Evolutionary conservation across 2,888 invertebrate genomes (phyloP).

Genomic region (Timema cristinae): DNA sequence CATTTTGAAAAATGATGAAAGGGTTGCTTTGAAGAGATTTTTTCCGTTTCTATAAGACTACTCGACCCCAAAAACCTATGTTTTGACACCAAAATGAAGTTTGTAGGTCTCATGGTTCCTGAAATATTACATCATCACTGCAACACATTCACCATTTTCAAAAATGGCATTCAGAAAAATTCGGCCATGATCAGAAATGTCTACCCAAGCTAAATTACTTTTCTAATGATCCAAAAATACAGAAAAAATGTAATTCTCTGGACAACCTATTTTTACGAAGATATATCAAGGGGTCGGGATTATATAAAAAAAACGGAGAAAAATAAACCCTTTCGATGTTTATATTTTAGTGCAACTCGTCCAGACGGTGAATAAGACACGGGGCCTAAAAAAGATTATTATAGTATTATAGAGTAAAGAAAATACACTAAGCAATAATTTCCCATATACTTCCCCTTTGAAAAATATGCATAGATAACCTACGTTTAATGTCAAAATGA

Average conservation of each 20-base stretch:
- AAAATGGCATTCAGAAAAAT: background rate
- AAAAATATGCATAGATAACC: no score
- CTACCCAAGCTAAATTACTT: slow-evolving; percentile 8
- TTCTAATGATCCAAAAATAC: background rate
- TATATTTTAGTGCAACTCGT: no score
- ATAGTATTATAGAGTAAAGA: no score
- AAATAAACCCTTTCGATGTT: no score
- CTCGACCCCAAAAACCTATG: background rate
- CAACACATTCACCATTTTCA: background rate
- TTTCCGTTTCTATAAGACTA: background rate
- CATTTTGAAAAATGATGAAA: background rate
- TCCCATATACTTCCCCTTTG: no score
- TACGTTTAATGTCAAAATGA: no score
- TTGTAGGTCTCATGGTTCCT: background rate
- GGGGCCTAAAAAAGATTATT: no score
- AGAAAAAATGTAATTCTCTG: background rate
- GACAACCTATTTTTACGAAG: background rate
- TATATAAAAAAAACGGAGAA: background rate
- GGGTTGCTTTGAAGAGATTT: background rate
- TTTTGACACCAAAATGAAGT: background rate
- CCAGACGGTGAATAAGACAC: no score
- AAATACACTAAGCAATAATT: no score
- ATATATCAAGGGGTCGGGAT: background rate
- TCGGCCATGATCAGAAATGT: slow-evolving; percentile 2
- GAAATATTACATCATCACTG: background rate